Conservation (phyloP, 2,113 vertebrate species). For the Melozone crissalis region DNA sequence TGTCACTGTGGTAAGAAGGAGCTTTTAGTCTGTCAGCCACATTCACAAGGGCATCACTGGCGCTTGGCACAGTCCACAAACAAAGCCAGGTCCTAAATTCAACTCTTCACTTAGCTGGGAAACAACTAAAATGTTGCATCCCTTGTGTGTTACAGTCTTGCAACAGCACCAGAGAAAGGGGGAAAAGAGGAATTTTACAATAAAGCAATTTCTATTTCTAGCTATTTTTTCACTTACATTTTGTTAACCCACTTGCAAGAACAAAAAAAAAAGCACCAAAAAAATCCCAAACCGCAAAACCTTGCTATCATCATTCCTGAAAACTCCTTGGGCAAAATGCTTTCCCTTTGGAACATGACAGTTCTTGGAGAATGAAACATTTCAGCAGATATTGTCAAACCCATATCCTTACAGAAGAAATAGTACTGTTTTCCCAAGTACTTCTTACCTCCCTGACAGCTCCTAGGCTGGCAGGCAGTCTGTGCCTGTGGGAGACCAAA, state of each 20-base stretch:
- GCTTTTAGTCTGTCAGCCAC: background rate
- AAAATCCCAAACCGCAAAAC: accelerated
- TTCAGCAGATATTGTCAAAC: background rate
- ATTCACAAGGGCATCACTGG: background rate
- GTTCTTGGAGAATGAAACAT: background rate
- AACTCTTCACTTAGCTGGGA: background rate
- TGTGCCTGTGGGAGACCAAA: background rate
- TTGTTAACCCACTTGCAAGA: background rate
- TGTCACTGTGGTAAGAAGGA: background rate
- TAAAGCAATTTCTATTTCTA: background rate
- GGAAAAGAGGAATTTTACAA: background rate
- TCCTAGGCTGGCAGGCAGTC: background rate
- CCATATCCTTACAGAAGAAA: background rate
- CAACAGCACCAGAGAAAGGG: background rate
- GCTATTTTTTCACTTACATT: background rate
- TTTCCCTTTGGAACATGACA: background rate
- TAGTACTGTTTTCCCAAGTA: background rate
- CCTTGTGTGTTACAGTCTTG: background rate
- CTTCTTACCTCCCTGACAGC: background rate
- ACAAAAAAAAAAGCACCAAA: background rate
- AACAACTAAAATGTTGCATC: background rate
- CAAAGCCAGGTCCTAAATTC: background rate
- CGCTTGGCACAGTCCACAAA: background rate
- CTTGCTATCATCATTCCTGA: background rate
- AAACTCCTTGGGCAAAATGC: background rate